Evolutionary conservation across 1,140 invertebrate genomes (phyloP), one percentile per base, ranked within the genome.

Genomic region (Patella vulgata): DNA sequence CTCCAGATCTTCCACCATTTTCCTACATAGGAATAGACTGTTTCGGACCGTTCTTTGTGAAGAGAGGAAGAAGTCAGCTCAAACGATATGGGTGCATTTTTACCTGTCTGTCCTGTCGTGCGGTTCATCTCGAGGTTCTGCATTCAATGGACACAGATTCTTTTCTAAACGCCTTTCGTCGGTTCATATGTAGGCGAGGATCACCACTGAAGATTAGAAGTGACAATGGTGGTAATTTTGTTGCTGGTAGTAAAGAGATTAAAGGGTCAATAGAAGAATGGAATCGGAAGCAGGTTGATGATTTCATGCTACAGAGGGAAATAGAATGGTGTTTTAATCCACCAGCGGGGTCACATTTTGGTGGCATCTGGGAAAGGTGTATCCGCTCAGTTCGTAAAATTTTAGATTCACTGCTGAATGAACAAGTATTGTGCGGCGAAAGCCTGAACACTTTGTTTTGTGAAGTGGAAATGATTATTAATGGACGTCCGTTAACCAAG

Each of bases 301-400:
- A 33, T 28, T 14, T 23, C 9, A 11, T 72, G 27, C 19, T 28
- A 46, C 12, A 53, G n/a, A 50, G 60, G 25, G 33, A 52, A 8
- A 81, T 80, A n/a, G 48, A 74, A 31, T 86, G 81, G 82, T 66
- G 82, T 60, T 85, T 85, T 59, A 84, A 76, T 50, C 75, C 82
- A 27, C 77, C 83, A n/a, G 53, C 63, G 51, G 71, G 68, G 25
- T 73, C 78, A 6, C 77, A 83, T 60, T 74, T 76, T 48, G 82
- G 84, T 47, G 82, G 82, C 1, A 66, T 73, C 39, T 84, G 66
- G 81, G 71, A 86, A 48, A 60, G 63, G 53, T 70, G 61, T 28
- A 75, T 77, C 17, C 78, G 78, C 57, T 62, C 60, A 23, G 50
- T 71, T 5, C 6, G 63, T 11, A 68, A 60, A 59, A 58, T 71